phyloP scores from a whole-genome alignment of 1,140 invertebrate genomes.

The Ceratina australensis region DNA sequence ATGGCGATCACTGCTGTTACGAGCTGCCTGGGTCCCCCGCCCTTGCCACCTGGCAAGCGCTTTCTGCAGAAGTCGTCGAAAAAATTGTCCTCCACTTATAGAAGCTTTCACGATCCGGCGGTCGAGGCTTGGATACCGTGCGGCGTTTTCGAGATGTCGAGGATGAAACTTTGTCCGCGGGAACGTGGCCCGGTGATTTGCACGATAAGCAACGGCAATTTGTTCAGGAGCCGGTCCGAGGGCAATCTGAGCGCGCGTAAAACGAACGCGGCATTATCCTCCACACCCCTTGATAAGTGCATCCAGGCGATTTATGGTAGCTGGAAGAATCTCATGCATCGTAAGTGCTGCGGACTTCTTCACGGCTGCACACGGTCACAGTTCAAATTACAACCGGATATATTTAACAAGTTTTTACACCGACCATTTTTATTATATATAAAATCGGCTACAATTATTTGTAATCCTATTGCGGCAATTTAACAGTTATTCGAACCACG shows the following conservation, averaged over 20 bases:
- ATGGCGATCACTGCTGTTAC: constrained; percentile 74
- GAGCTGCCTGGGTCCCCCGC: constrained; percentile 76
- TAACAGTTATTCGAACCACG: not conserved
- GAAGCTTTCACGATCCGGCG: constrained; percentile 79
- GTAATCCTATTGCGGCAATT: not conserved
- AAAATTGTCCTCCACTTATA: constrained; percentile 78
- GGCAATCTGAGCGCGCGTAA: constrained; percentile 71
- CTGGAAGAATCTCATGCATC: constrained; percentile 79
- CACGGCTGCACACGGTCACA: not conserved
- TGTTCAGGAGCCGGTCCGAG: constrained; percentile 77
- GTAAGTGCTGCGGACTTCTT: constrained; percentile 69
- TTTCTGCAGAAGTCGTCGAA: constrained; percentile 70
- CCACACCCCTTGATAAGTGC: constrained; percentile 76
- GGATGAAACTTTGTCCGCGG: constrained; percentile 1
- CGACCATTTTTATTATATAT: too few relatives aligned
- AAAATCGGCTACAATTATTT: not conserved
- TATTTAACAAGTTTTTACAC: constrained; percentile 12
- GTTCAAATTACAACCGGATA: constrained; percentile 11
- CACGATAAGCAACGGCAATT: constrained; percentile 46
- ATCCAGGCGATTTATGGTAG: constrained; percentile 79
- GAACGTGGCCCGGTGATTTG: constrained; percentile 24
- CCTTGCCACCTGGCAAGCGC: constrained; percentile 76
- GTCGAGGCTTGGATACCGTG: constrained; percentile 73
- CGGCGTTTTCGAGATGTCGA: constrained; percentile 54
- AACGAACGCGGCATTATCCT: constrained; percentile 45